Evolutionary conservation across 2,888 invertebrate species (phyloP), one percentile per base, ranked within the genome.

Genomic region (Camptogramma bilineatum): DNA sequence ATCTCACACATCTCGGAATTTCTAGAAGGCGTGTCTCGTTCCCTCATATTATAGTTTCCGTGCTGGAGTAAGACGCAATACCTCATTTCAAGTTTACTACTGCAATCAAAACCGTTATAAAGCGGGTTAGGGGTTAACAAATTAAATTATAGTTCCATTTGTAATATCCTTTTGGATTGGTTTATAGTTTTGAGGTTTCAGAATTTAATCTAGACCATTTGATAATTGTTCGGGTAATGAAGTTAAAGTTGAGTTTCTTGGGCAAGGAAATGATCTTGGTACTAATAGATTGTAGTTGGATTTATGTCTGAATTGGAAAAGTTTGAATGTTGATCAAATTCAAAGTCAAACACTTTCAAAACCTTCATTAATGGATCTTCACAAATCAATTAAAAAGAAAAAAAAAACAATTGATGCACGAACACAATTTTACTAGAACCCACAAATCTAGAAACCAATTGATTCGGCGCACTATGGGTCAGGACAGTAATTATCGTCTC

Each of bases 91-190:
- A 44, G 47, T 70, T 70, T 70, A 69, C 62, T 19, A 44, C 59
- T 18, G 56, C 65, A 77, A 79, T 80, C 77, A 78, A 80, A 69
- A 68, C 62, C 64, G 70, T 72, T 62, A 72, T 78, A 78, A 75
- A 79, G 64, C 62, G 55, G 72, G 71, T 63, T 72, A 68, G 68
- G 77, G 77, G 74, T 77, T 75, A 72, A 71, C 76, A 77, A 78
- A 80, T 79, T 76, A 77, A 77, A 77, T 80, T 76, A 77, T 77
- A 74, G 72, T 73, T 62, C 70, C 68, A 64, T 48, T 55, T 31
- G 63, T 64, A 64, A 68, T 68, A 67, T 57, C 70, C 68, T 77
- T 63, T 62, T 47, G 34, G 58, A 67, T 71, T 66, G 64, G 69
- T 71, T 71, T 64, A 57, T 54, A 69, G 67, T 63, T 62, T 66